A percentile compares a stretch with the other conserved stretches of the same genome.
Evolutionary conservation across 2,888 invertebrate species (phyloP).

Genomic region (Venustoraphidia nigricollis): DNA sequence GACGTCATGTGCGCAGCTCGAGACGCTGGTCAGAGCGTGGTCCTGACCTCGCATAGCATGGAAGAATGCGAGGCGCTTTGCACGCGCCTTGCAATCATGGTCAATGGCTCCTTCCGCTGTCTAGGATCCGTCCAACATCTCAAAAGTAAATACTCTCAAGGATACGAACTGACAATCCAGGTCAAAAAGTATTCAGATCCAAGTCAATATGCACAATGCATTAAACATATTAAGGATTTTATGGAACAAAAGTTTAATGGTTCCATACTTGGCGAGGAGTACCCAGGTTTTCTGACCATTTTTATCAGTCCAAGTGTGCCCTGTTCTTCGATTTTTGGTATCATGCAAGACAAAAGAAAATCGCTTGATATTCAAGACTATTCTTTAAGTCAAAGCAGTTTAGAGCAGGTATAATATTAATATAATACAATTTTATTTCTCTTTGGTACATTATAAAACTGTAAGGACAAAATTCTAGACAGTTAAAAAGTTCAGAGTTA

Average conservation of each 20-base stretch:
- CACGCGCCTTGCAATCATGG: conserved; percentile 69
- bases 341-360: conserved; percentile 42
- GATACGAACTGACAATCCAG: conserved; percentile 28
- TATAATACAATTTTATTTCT: too few species aligned
- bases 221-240: conserved; percentile 10
- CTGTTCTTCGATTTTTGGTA: conserved; percentile 63
- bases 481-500: too few species aligned
- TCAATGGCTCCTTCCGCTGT: conserved; percentile 68
- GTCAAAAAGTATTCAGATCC: conserved; percentile 19
- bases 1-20: conserved; percentile 51
- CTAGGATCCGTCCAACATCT: conserved; percentile 68
- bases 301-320: conserved; percentile 45
- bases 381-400: conserved; percentile 64
- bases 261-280: conserved; percentile 42
- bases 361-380: conserved; percentile 54
- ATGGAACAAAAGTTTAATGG: conserved; percentile 20
- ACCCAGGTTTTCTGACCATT: conserved; percentile 57
- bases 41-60: conserved; percentile 78
- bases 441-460: too few species aligned
- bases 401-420: conserved; percentile 43
- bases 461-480: too few species aligned
- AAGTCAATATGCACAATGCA: conserved; percentile 4
- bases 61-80: conserved; percentile 78
- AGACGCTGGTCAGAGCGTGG: conserved; percentile 55
- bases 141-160: conserved; percentile 62